Evolutionary conservation across 2,113 vertebrate genomes (phyloP).

Genomic region (Mionectes macconnelli): DNA sequence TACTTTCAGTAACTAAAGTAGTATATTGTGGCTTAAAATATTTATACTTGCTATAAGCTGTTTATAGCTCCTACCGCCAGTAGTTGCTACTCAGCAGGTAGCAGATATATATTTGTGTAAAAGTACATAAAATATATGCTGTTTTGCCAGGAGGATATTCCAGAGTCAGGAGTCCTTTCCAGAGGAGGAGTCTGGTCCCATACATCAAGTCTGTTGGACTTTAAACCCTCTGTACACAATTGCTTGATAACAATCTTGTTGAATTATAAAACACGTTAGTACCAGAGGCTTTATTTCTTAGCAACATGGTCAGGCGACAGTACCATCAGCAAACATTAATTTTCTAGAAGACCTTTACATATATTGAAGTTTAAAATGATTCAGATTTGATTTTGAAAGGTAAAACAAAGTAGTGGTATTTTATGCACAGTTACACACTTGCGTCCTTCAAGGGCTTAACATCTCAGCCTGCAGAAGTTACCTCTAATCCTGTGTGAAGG

Average conservation of each 20-base stretch:
- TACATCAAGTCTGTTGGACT: slow-evolving; percentile 53
- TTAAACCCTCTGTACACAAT: slow-evolving; percentile 60
- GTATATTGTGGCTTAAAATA: not conserved
- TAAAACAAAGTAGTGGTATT: not conserved
- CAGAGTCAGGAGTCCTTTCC: not conserved
- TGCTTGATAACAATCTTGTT: slow-evolving; percentile 52
- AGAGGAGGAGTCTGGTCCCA: slow-evolving; percentile 1
- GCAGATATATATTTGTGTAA: not conserved
- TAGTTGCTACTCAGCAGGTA: not conserved
- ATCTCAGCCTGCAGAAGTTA: not conserved
- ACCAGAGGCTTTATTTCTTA: slow-evolving; percentile 61
- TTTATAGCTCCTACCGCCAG: not conserved
- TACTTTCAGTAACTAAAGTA: not conserved
- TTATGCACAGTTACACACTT: not conserved
- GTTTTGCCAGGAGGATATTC: not conserved
- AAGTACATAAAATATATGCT: not conserved
- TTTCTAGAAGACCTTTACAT: slow-evolving; percentile 19
- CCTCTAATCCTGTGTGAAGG: not conserved
- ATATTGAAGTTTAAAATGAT: not conserved
- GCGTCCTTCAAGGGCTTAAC: not conserved
- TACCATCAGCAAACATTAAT: slow-evolving; percentile 47
- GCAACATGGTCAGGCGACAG: slow-evolving; percentile 39
- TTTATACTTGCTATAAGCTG: not conserved
- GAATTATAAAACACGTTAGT: slow-evolving; percentile 64
- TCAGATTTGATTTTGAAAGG: not conserved